These are phyloP conservation scores for Bombyx huttoni DNA, from an alignment of 2,888 invertebrate genomes.

Conservation along the genomic window DNA sequence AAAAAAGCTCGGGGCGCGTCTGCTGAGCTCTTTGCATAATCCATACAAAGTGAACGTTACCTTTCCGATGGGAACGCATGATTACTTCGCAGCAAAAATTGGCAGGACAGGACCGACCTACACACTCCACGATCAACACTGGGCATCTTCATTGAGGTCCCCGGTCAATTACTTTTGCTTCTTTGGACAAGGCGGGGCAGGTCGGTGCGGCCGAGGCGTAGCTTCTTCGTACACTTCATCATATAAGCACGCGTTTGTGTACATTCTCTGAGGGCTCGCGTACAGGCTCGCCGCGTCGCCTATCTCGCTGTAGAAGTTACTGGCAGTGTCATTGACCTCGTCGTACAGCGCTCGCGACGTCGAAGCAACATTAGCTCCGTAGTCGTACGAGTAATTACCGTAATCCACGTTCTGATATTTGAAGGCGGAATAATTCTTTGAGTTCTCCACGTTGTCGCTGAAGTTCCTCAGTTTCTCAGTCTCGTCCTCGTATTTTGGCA, in stretches of 20 bases:
- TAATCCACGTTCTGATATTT: constrained; percentile 55
- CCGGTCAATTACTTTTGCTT: constrained; percentile 26
- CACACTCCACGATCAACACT: too few species aligned
- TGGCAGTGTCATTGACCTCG: constrained; percentile 48
- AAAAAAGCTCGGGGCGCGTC: too few species aligned
- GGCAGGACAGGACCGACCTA: too few species aligned
- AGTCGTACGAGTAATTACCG: constrained; percentile 22
- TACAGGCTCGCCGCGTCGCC: constrained; percentile 25
- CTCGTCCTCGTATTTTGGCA: constrained; percentile 49
- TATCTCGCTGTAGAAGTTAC: constrained; percentile 55
- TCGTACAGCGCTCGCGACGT: constrained; percentile 40
- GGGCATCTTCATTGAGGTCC: too few species aligned
- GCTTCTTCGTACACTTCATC: constrained; percentile 55
- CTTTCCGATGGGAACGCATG: too few species aligned
- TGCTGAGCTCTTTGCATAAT: too few species aligned
- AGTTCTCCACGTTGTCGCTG: constrained; percentile 49
- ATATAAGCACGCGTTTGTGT: constrained; percentile 39
- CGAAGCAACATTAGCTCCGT: constrained; percentile 21
- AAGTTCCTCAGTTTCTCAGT: constrained; percentile 50
- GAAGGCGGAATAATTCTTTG: constrained; percentile 55
- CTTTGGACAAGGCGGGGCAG: constrained; percentile 72
- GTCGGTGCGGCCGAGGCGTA: constrained; percentile 69
- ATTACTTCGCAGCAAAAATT: too few species aligned
- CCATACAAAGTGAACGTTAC: too few species aligned
- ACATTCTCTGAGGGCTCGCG: constrained; percentile 17